Evolutionary conservation across 1,140 invertebrate species (phyloP), one percentile per base, ranked within the genome.

Genomic region (Cotesia glomerata): DNA sequence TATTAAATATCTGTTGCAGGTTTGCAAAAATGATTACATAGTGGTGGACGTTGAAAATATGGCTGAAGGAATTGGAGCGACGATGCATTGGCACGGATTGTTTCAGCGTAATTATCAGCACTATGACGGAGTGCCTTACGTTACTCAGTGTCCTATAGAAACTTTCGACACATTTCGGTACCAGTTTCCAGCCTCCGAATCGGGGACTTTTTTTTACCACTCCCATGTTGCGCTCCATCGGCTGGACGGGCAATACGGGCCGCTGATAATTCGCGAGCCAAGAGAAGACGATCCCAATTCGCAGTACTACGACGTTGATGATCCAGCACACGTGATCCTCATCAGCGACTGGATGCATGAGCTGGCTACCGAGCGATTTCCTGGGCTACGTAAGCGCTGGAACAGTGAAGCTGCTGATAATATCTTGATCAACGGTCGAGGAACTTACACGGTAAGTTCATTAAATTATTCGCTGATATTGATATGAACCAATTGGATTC

Each of bases 341-440:
- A 85, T 95, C 2, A 90, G 92, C 39, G 94, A 96, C 80, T 96
- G 94, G 94, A 88, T 91, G 34, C 90, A 92, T 75, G 86, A 90
- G 63, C 82, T 92, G n/a, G 90, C 91, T 0, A 89, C 91, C 7
- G 87, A 89, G 14, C 91, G 91, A 78, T 95, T 94, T 85, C 89
- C 91, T 3, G 90, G 90, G 34, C 93, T 95, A 84, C 87, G 94
- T 49, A 91, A 92, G 34, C 91, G 92, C 45, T 92, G 93, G 82
- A 92, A 91, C 13, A 92, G 93, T 2, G 93, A 94, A 85, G 91
- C 93, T 80, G 93, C 94, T n/a, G 91, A 94, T 77, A 93, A 90
- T 56, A 88, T 95, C 26, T 85, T 96, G 34, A 92, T 96, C 77
- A 96, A 96, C 83, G 94, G 94, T 78, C 92, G 92, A 82, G 93